A percentile compares a stretch with the other conserved stretches of the same genome.
phyloP scores from a whole-genome alignment of 2,797 vertebrate genomes.

The Myiothlypis chrysogaster region DNA sequence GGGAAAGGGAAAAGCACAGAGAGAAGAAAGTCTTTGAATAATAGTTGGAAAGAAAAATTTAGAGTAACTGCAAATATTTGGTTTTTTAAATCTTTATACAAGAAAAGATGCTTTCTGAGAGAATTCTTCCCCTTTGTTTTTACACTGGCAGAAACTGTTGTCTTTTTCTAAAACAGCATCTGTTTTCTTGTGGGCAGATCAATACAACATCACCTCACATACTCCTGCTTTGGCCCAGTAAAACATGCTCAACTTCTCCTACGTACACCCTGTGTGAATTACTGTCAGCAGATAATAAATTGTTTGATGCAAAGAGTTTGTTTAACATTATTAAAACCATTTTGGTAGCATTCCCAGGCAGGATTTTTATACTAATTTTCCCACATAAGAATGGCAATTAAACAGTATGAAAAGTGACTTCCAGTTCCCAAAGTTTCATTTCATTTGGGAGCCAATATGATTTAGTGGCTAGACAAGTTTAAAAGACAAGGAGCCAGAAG shows the following conservation, averaged over 20 bases:
- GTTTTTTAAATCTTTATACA: background rate
- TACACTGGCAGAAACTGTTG: background rate
- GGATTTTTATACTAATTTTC: slow-evolving; percentile 16
- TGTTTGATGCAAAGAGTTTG: background rate
- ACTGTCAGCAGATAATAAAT: background rate
- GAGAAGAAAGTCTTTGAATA: background rate
- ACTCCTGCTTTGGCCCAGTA: background rate
- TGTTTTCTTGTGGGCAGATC: background rate
- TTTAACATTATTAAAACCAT: background rate
- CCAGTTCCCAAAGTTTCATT: slow-evolving; percentile 11
- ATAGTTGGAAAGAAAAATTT: background rate
- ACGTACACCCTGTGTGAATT: background rate
- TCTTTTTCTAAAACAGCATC: background rate
- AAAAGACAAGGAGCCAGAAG: background rate
- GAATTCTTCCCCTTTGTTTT: background rate
- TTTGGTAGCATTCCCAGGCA: slow-evolving; percentile 1
- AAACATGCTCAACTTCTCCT: background rate
- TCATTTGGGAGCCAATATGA: slow-evolving; percentile 27
- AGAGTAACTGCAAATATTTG: background rate
- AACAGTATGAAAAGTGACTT: slow-evolving; percentile 15
- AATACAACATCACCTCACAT: background rate
- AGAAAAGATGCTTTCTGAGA: background rate
- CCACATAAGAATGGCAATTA: slow-evolving; percentile 1
- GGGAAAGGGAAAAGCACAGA: background rate
- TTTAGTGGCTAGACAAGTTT: slow-evolving; percentile 11